phyloP scores from a whole-genome alignment of 2,797 vertebrate species.

The Sciurus vulgaris region DNA sequence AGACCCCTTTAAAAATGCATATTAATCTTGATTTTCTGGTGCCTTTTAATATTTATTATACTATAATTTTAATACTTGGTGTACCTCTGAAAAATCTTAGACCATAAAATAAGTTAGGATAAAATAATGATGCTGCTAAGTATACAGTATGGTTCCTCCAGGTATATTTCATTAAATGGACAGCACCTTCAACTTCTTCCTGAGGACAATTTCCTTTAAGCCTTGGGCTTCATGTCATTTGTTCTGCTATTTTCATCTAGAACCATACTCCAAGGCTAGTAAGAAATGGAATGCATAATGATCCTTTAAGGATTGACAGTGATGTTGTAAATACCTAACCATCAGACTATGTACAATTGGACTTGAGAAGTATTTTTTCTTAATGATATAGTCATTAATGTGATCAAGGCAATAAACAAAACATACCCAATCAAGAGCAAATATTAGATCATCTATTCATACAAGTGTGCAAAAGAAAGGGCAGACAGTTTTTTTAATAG shows the following conservation, averaged over 20 bases:
- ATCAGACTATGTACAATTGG: not conserved
- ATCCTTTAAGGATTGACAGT: constrained; percentile 1
- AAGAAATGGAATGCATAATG: not conserved
- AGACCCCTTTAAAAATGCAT: constrained; percentile 12
- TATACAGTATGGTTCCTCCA: not conserved
- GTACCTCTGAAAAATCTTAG: not conserved
- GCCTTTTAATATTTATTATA: not conserved
- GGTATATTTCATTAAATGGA: not conserved
- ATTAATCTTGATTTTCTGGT: constrained; percentile 27
- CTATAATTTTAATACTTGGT: constrained; percentile 13
- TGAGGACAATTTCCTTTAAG: not conserved
- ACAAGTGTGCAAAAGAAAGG: not conserved
- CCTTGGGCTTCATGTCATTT: not conserved
- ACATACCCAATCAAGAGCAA: constrained; percentile 45
- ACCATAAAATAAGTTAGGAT: not conserved
- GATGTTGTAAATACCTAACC: not conserved
- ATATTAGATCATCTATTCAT: not conserved
- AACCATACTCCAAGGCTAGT: not conserved
- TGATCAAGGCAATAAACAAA: constrained; percentile 15
- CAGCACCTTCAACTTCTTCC: not conserved
- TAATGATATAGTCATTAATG: constrained; percentile 11
- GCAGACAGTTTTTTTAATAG: constrained; percentile 28
- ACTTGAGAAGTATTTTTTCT: not conserved
- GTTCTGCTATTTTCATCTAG: constrained; percentile 47
- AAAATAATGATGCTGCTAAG: not conserved